Base-by-base conservation (phyloP, 1,140 invertebrate genomes). In the Drusus annulatus region DNA sequence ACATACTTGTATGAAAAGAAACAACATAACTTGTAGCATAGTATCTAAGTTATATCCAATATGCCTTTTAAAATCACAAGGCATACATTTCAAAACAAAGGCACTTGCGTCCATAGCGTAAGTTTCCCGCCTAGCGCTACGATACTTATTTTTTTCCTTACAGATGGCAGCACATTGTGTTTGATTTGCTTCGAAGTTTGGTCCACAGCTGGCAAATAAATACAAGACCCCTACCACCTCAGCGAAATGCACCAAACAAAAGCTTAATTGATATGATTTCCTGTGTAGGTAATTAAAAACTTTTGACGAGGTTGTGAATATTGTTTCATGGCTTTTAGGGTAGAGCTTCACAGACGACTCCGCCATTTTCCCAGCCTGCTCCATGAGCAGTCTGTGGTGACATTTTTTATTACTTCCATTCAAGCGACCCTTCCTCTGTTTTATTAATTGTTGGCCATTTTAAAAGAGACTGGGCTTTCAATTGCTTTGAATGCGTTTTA, bases 401-500 rank as follows among this genome's bases (percentile, higher is more conserved):
- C 69, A 74, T 74, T 74, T 74, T 74, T 74, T 56, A 74, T 54
- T 74, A 74, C 52, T 74, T 74, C 51, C 69, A 74, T 74, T 74
- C 50, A 74, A 56, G 28, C 52, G 69, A 52, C 69, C 52, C 69
- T 74, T 74, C 50, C 69, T 71, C 69, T 74, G 69, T 74, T 74
- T 45, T 74, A 74, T 74, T 74, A 74, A 74, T 74, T 74, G 69
- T 74, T 74, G 51, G 69, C 69, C 69, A 74, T 52, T 74, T 74
- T 52, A 52, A 74, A 69, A 74, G 50, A 74, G 69, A 56, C 50
- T 56, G 28, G 45, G 50, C n/a, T 54, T 74, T 74, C 69, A 56
- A 74, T 74, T 74, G 69, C 69, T 74, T 74, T 54, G 69, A 74
- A 25, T 74, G 21, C 25, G 69, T 31, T 28, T 56, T 15, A 50